Percentiles rank a stretch among this genome's conserved stretches.
Evolutionary conservation across 1,140 invertebrate species (phyloP).

Genomic region (Sarcophaga bullata): DNA sequence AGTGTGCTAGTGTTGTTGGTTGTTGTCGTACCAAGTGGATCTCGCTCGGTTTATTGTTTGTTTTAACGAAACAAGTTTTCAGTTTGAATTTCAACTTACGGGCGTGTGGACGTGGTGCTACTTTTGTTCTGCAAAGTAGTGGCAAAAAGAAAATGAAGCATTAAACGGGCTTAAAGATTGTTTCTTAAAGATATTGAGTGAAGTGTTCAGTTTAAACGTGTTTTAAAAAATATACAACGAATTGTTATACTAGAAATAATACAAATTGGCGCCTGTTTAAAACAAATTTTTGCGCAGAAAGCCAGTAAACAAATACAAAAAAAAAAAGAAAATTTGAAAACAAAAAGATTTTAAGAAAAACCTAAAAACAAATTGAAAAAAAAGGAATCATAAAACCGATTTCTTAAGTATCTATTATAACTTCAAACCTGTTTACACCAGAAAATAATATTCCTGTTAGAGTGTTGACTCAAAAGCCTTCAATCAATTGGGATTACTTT

Average conservation of each 20-base stretch:
- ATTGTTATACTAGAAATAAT: not conserved
- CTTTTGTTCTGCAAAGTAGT: not conserved
- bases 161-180: not conserved
- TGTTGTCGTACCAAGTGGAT: not conserved
- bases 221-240: not conserved
- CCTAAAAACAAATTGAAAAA: not conserved
- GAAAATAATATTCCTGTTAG: too few relatives aligned
- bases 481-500: too few relatives aligned
- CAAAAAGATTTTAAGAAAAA: not conserved
- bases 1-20: not conserved
- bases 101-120: slow-evolving; percentile 23
- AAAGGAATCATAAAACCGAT: not conserved
- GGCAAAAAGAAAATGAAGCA: not conserved
- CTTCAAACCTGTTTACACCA: not conserved
- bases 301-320: not conserved
- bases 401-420: slow-evolving; percentile 9
- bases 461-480: too few relatives aligned
- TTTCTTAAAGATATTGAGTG: not conserved
- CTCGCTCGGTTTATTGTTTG: slow-evolving; percentile 31
- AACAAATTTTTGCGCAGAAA: not conserved
- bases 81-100: slow-evolving; percentile 36
- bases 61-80: slow-evolving; percentile 38
- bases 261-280: slow-evolving; percentile 3
- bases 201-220: not conserved
- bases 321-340: not conserved